Conservation (phyloP, 2,797 vertebrate species). For the Numenius phaeopus region DNA sequence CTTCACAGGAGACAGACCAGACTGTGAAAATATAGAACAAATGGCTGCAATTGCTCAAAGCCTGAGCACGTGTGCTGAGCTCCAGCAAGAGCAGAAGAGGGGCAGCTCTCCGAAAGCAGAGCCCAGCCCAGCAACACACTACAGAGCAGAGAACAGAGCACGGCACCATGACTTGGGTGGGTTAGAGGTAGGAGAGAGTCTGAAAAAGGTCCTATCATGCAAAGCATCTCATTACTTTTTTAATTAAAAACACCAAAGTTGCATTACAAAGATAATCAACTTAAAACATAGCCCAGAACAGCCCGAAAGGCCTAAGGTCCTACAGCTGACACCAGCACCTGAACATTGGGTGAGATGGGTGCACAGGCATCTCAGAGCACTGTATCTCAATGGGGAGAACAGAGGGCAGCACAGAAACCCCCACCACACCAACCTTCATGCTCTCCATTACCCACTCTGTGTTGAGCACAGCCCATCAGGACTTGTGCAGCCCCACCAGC, state of each 20-base stretch:
- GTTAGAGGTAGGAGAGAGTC: background rate
- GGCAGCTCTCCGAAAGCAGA: background rate
- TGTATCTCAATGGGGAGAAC: background rate
- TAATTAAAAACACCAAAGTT: background rate
- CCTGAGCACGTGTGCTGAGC: background rate
- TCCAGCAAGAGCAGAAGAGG: background rate
- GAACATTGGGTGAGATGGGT: background rate
- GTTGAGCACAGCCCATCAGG: fast-evolving
- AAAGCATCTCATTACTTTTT: background rate
- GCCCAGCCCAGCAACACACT: background rate
- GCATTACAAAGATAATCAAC: background rate
- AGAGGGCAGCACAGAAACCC: background rate
- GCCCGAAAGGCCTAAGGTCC: background rate
- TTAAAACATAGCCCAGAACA: background rate
- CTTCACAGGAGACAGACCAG: slow-evolving; percentile 8
- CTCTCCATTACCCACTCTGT: background rate
- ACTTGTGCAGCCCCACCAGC: fast-evolving
- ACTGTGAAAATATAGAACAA: slow-evolving; percentile 44
- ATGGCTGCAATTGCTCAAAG: background rate
- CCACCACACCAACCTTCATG: background rate
- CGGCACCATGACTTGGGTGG: background rate
- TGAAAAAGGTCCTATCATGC: background rate
- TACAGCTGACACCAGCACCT: background rate
- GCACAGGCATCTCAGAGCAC: background rate
- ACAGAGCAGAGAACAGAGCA: background rate